Percentiles rank a stretch among this genome's conserved stretches.
Conservation (phyloP, 2,888 invertebrate genomes). For the Temnothorax unifasciatus region DNA sequence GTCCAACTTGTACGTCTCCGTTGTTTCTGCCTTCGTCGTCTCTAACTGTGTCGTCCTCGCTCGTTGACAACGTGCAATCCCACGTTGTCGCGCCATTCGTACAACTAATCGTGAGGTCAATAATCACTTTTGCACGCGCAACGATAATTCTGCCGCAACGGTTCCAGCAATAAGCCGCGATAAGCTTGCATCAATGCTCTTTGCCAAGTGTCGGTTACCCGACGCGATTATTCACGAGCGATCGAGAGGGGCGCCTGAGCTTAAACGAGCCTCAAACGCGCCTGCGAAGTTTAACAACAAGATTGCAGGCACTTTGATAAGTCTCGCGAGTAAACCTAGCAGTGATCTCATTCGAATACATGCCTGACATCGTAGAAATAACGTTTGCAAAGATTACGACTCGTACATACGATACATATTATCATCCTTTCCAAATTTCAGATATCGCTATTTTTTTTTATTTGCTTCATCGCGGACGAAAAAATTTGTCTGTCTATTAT, state of each 20-base stretch:
- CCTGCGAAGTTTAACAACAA: constrained; percentile 48
- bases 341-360: constrained; percentile 38
- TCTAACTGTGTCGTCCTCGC: neutral
- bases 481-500: neutral
- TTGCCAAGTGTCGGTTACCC: constrained; percentile 38
- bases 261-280: constrained; percentile 49
- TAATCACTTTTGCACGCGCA: constrained; percentile 38
- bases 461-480: neutral
- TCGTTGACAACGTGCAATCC: neutral
- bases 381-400: neutral
- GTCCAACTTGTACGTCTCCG: neutral
- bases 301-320: constrained; percentile 41
- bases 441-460: neutral
- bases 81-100: constrained; percentile 1
- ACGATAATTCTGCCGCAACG: constrained; percentile 29
- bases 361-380: neutral
- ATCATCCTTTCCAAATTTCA: neutral
- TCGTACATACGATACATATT: neutral
- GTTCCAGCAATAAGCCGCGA: constrained; percentile 46
- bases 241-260: constrained; percentile 48
- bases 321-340: constrained; percentile 41
- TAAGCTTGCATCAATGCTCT: constrained; percentile 38
- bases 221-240: constrained; percentile 54
- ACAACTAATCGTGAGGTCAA: constrained; percentile 12
- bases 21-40: neutral